Conservation (phyloP, 2,888 invertebrate genomes). For the Laothoe populi region DNA sequence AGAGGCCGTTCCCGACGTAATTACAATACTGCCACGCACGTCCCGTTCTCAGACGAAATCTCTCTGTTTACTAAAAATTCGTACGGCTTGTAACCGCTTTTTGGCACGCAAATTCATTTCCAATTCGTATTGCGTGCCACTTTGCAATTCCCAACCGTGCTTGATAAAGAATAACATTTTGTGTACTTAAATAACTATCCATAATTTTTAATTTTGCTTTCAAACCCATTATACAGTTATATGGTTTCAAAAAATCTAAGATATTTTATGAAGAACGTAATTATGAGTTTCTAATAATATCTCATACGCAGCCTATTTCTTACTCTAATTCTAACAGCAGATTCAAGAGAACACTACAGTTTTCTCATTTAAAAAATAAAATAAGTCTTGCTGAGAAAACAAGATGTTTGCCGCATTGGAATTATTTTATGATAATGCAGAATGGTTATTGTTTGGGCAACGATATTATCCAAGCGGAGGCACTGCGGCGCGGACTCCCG, state of each 20-base stretch:
- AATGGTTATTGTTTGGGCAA: constrained; percentile 79
- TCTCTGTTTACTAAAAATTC: constrained; percentile 72
- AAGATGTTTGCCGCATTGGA: constrained; percentile 78
- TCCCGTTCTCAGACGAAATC: constrained; percentile 58
- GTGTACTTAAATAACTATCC: constrained; percentile 48
- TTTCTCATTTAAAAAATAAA: constrained; percentile 52
- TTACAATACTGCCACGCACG: constrained; percentile 70
- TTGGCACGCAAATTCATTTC: constrained; percentile 72
- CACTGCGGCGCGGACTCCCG: constrained; percentile 62
- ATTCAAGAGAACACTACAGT: constrained; percentile 22
- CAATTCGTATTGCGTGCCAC: constrained; percentile 71
- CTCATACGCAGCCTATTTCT: not conserved
- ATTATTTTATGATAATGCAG: constrained; percentile 82
- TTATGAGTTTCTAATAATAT: not conserved
- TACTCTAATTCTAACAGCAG: not conserved
- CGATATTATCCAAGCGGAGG: constrained; percentile 77
- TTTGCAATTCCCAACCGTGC: constrained; percentile 67
- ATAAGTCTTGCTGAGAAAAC: constrained; percentile 77
- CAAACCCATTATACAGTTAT: constrained; percentile 25
- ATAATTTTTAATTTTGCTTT: constrained; percentile 17
- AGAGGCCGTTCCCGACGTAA: constrained; percentile 68
- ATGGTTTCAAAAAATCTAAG: not conserved
- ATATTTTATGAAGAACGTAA: not conserved
- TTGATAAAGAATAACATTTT: constrained; percentile 58
- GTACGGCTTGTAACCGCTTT: constrained; percentile 70